Conservation (phyloP, 2,797 vertebrate genomes). For the Semotilus atromaculatus region DNA sequence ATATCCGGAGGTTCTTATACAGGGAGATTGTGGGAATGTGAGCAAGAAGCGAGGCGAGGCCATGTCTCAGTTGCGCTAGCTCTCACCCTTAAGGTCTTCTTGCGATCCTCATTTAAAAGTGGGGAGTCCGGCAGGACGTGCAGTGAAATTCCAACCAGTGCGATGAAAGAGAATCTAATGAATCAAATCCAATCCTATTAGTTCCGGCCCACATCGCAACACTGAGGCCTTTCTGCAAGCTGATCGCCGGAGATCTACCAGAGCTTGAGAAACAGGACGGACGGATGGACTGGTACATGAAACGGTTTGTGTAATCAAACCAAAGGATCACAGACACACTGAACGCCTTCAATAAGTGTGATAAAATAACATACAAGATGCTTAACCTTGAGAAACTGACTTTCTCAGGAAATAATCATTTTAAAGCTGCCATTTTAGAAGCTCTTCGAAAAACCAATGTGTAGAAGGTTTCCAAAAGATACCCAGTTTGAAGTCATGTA, state of each 20-base stretch:
- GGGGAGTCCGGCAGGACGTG: conserved; percentile 81
- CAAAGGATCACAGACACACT: conserved; percentile 26
- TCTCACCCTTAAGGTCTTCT: conserved; percentile 43
- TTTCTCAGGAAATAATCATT: background rate
- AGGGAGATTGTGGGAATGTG: conserved; percentile 36
- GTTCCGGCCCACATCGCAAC: conserved; percentile 84
- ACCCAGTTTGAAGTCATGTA: background rate
- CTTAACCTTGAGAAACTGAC: background rate
- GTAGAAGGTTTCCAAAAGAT: background rate
- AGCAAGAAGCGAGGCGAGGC: conserved; percentile 29
- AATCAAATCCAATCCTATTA: conserved; percentile 93
- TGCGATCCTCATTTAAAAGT: conserved; percentile 48
- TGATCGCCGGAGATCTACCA: conserved; percentile 75
- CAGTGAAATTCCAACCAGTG: conserved; percentile 87
- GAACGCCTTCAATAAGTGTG: background rate
- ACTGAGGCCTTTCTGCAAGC: conserved; percentile 73
- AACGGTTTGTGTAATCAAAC: conserved; percentile 28
- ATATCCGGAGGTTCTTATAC: conserved; percentile 34
- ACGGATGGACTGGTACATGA: conserved; percentile 35
- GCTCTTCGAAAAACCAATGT: background rate
- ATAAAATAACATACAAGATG: background rate
- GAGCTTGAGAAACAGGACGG: conserved; percentile 68
- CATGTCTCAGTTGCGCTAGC: conserved; percentile 46
- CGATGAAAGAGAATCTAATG: conserved; percentile 89
- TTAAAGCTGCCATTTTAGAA: background rate